Conservation (phyloP, 2,797 vertebrate genomes). For the Urophycis tenuis region DNA sequence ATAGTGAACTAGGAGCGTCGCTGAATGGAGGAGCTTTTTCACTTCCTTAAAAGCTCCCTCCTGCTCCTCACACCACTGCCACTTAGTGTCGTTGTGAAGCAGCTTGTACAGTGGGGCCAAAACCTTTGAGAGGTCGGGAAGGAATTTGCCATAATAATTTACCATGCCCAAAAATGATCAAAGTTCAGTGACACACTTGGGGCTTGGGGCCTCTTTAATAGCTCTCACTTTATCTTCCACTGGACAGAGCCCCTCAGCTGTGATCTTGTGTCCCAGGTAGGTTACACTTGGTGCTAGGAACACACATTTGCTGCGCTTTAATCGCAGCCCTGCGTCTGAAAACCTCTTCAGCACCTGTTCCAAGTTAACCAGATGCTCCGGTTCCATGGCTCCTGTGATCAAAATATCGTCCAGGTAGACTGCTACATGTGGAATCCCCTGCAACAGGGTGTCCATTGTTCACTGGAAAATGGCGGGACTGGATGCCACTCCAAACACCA, state of each 20-base stretch:
- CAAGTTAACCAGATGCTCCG: slow-evolving; percentile 15
- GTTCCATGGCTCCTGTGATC: slow-evolving; percentile 19
- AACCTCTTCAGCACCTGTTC: slow-evolving; percentile 17
- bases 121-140: slow-evolving; percentile 14
- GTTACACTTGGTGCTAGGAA: slow-evolving; percentile 16
- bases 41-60: not conserved
- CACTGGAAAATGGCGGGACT: slow-evolving; percentile 32
- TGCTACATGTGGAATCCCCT: slow-evolving; percentile 15
- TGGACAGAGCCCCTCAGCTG: slow-evolving; percentile 17
- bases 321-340: not conserved
- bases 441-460: slow-evolving; percentile 25
- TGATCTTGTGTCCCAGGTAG: slow-evolving; percentile 29
- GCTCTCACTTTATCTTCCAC: slow-evolving; percentile 29
- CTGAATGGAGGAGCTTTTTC: slow-evolving; percentile 13
- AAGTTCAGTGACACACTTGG: slow-evolving; percentile 4
- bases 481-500: slow-evolving; percentile 18
- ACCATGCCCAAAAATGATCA: slow-evolving; percentile 23
- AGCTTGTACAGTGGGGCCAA: slow-evolving; percentile 18
- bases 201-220: slow-evolving; percentile 22
- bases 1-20: slow-evolving; percentile 15
- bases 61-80: slow-evolving; percentile 8
- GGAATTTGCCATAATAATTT: slow-evolving; percentile 30
- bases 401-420: slow-evolving; percentile 21
- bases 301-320: slow-evolving; percentile 11
- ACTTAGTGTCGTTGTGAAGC: slow-evolving; percentile 4